Evolutionary conservation across 1,140 invertebrate species (phyloP).

Genomic region (Monochamus saltuarius): DNA sequence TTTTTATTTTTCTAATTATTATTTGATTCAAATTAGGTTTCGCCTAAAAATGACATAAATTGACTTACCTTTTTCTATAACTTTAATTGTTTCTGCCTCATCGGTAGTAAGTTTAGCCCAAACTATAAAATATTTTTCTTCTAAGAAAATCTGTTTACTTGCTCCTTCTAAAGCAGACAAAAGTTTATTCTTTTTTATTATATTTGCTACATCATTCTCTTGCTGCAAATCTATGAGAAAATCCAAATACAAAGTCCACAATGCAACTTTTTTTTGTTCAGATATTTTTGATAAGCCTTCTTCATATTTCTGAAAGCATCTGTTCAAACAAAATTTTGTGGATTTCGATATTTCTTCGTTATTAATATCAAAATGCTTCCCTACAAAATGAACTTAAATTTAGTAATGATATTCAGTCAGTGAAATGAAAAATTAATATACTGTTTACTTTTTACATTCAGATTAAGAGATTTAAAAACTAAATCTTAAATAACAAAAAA

Average conservation of each 20-base stretch:
- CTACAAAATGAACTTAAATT: no score
- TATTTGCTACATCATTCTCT: constrained; percentile 19
- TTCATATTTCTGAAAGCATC: constrained; percentile 28
- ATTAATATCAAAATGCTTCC: no score
- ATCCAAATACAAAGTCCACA: constrained; percentile 33
- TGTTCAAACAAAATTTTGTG: constrained; percentile 8
- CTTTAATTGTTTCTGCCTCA: constrained; percentile 6
- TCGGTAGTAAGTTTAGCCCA: constrained; percentile 26
- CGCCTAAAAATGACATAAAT: neutral
- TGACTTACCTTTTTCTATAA: constrained; percentile 16
- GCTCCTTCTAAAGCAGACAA: constrained; percentile 25
- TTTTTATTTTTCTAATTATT: neutral
- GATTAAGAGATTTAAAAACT: no score
- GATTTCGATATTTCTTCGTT: neutral
- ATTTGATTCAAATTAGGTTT: neutral
- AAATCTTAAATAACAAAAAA: no score
- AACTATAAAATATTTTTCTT: constrained; percentile 29
- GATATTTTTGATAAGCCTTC: constrained; percentile 28
- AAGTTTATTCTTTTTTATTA: constrained; percentile 21
- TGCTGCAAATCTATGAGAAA: constrained; percentile 27
- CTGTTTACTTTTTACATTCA: no score
- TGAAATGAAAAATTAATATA: no score
- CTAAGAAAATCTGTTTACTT: constrained; percentile 16
- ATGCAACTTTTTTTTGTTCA: constrained; percentile 13
- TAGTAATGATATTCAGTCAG: no score